Conservation (phyloP, 2,888 invertebrate species). For the Brachyptera risi region DNA sequence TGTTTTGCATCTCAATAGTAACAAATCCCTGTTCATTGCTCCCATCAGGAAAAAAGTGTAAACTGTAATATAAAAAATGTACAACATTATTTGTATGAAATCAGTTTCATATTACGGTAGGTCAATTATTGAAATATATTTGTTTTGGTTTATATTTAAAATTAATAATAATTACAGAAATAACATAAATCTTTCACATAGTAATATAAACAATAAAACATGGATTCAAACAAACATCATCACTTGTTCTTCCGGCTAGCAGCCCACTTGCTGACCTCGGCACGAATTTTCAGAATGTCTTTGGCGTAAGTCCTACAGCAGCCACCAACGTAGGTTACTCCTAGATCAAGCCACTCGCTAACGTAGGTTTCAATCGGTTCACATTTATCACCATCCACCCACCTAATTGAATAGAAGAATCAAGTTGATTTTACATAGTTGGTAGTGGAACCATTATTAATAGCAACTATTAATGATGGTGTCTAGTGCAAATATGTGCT, state of each 20-base stretch:
- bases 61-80: no score
- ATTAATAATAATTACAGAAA: neutral
- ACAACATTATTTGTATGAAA: no score
- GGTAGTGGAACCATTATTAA: no score
- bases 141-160: neutral
- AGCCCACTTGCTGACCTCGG: constrained; percentile 54
- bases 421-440: no score
- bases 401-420: no score
- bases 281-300: constrained; percentile 70
- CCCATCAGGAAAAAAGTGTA: no score
- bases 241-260: constrained; percentile 4
- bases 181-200: neutral
- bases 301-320: constrained; percentile 85
- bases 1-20: no score
- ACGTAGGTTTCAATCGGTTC: constrained; percentile 68
- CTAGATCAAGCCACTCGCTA: constrained; percentile 74
- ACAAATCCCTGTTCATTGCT: no score
- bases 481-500: no score
- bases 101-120: neutral
- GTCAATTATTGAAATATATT: neutral
- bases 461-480: no score
- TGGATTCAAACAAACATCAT: no score
- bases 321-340: constrained; percentile 83
- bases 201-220: no score
- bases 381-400: constrained; percentile 60